Evolutionary conservation across 2,113 vertebrate genomes (phyloP).

Genomic region (Calidris pugnax): DNA sequence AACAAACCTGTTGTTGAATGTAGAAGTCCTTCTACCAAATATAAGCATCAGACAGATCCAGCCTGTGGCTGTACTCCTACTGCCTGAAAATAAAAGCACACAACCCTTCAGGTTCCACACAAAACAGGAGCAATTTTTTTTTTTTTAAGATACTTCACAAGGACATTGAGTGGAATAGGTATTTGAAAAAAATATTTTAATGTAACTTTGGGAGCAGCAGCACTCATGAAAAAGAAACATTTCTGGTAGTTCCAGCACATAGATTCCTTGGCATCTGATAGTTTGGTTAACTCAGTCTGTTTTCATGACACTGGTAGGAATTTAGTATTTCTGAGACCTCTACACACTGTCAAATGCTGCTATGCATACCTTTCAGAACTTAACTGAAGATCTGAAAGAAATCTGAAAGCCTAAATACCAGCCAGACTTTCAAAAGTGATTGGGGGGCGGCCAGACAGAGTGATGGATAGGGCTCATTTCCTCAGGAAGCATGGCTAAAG

Average conservation of each 20-base stretch:
- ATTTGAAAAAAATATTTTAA: not conserved
- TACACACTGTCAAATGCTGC: not conserved
- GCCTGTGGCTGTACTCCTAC: not conserved
- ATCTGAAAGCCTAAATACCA: not conserved
- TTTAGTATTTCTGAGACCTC: not conserved
- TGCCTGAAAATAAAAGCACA: not conserved
- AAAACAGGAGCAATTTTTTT: not conserved
- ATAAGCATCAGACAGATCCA: not conserved
- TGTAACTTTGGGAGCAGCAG: not conserved
- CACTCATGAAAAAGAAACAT: not conserved
- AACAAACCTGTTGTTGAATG: not conserved
- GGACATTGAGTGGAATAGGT: not conserved
- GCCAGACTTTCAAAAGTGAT: not conserved
- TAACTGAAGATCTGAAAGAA: not conserved
- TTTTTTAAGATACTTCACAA: not conserved
- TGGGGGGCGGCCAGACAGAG: not conserved
- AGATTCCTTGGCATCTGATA: not conserved
- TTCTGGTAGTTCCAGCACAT: not conserved
- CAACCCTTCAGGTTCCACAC: not conserved
- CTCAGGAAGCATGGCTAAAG: not conserved
- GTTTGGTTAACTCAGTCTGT: not conserved
- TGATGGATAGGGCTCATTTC: not conserved
- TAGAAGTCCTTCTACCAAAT: not conserved
- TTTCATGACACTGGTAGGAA: not conserved
- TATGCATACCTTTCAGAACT: not conserved